phyloP scores from a whole-genome alignment of 2,888 invertebrate genomes.

The Clitarchus hookeri region DNA sequence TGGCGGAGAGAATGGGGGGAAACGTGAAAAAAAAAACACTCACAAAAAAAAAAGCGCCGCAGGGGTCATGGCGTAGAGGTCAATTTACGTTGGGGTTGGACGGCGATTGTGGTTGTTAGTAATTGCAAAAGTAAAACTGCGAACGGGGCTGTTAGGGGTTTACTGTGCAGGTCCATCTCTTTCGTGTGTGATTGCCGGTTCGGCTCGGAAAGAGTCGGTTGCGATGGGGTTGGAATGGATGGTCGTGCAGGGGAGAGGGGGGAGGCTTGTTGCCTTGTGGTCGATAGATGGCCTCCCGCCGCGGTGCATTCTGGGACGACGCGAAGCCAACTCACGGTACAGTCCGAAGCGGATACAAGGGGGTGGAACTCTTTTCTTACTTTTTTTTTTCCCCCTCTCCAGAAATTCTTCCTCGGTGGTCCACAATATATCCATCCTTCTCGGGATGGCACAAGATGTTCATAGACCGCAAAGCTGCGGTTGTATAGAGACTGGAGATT shows the following conservation, averaged over 20 bases:
- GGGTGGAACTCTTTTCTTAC: not conserved
- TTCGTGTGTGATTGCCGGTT: constrained; percentile 8
- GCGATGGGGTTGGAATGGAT: not conserved
- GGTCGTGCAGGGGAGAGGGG: not conserved
- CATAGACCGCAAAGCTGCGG: no score
- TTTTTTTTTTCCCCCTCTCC: not conserved
- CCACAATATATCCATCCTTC: no score
- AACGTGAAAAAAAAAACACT: not conserved
- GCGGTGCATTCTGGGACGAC: constrained; percentile 21
- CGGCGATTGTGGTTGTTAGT: not conserved
- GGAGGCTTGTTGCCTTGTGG: constrained; percentile 16
- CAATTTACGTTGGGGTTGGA: not conserved
- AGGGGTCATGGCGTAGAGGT: not conserved
- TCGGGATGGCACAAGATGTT: no score
- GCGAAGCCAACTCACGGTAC: not conserved
- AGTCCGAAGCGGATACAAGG: not conserved
- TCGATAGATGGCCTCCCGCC: constrained; percentile 22
- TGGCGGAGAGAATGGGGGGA: not conserved
- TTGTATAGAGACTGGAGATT: no score
- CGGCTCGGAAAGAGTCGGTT: not conserved
- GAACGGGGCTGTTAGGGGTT: constrained; percentile 17
- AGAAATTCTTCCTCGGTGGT: not conserved
- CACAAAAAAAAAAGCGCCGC: not conserved
- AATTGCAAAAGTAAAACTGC: constrained; percentile 25
- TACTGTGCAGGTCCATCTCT: not conserved